Evolutionary conservation across 2,113 vertebrate genomes (phyloP), one percentile per base, ranked within the genome.

Genomic region (Lamprotornis superbus): DNA sequence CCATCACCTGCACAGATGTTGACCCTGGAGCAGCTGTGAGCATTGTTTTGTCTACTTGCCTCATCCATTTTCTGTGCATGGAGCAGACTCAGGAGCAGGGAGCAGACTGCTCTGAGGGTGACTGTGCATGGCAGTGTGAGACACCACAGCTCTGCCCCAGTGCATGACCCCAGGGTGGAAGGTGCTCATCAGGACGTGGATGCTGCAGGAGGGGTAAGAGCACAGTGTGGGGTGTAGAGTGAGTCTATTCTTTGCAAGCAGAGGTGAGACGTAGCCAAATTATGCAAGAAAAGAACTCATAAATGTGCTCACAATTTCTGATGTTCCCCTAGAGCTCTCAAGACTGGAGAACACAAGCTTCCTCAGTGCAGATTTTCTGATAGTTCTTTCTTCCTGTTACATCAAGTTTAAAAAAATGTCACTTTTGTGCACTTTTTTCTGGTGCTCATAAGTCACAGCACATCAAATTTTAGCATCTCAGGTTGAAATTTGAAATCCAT

Each of bases 171-270:
- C 27, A 5, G 15, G 12, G 15, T 5, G 20, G 25, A 53, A 84
- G 17, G 10, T 44, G 57, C 18, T 42, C 1, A 0, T 18, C 24
- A 90, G 40, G 19, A 57, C 1, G 1, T 17, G 50, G 49, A 20
- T 78, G 35, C 22, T 78, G 78, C 28, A 75, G 52, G 8, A 87
- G 4, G 7, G 12, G 11, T 63, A 30, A 61, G 18, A 89, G 25
- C 19, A 84, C 9, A 33, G 11, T 6, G 35, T 7, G 4, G 14
- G 13, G 27, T 8, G 39, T 15, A 56, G 9, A 49, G 19, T 18
- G n/a, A 52, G 11, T 28, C 5, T 33, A 44, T 28, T 19, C 31
- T 81, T 59, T 71, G 24, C 46, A 88, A 30, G 21, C 5, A 37
- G 40, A 86, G 16, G 7, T n/a, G 57, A 56, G 19, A 59, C 47